Evolutionary conservation across 2,888 invertebrate species (phyloP).

Genomic region (Thymelicus sylvestris): DNA sequence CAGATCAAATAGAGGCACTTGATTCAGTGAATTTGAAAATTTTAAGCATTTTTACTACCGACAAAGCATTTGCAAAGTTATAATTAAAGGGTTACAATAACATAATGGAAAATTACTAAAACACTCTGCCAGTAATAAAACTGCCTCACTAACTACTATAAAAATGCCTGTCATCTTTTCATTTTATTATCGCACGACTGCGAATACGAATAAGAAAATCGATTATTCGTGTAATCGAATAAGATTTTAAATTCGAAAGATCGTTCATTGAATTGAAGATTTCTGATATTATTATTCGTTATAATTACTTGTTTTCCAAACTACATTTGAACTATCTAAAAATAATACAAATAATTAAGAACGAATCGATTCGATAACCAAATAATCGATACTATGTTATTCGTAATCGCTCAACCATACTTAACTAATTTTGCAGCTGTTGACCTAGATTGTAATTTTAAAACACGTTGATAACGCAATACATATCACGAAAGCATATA

Average conservation of each 20-base stretch:
- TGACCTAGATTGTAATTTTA: background rate
- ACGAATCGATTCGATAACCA: background rate
- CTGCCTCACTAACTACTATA: background rate
- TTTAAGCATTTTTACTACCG: background rate
- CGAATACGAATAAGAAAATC: background rate
- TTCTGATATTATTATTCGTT: too few species aligned
- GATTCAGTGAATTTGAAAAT: background rate
- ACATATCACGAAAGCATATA: slow-evolving; percentile 1
- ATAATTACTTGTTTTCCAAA: too few species aligned
- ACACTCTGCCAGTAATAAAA: slow-evolving; percentile 1
- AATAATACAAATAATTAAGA: background rate
- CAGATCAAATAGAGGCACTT: slow-evolving; percentile 9
- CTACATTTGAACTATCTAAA: too few species aligned
- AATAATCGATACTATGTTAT: background rate
- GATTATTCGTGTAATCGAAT: background rate
- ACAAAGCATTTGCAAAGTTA: background rate
- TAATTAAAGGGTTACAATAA: background rate
- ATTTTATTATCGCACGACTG: background rate
- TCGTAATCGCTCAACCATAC: background rate
- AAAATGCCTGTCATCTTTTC: background rate
- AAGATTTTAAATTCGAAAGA: background rate
- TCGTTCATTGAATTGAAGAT: too few species aligned
- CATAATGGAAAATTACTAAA: background rate
- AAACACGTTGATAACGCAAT: background rate
- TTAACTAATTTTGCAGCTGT: background rate